A percentile compares a stretch with the other conserved stretches of the same genome.
Evolutionary conservation across 2,113 vertebrate species (phyloP).

Genomic region (Corvus hawaiiensis): DNA sequence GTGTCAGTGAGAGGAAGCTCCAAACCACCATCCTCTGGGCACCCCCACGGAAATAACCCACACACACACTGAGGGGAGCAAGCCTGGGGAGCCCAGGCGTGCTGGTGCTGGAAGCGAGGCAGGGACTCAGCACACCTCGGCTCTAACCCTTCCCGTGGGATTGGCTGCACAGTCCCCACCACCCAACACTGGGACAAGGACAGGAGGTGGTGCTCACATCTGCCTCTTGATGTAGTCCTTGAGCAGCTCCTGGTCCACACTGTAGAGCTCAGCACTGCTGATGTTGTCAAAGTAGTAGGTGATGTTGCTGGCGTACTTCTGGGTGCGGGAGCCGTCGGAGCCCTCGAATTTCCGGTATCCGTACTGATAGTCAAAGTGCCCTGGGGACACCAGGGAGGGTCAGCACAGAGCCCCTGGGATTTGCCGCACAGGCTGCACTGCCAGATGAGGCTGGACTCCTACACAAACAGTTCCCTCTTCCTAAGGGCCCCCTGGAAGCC

Average conservation of each 20-base stretch:
- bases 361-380: conserved; percentile 93
- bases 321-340: conserved; percentile 81
- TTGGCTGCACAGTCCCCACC: neutral
- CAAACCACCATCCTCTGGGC: neutral
- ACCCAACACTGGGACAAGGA: neutral
- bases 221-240: conserved; percentile 99
- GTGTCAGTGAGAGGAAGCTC: neutral
- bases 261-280: conserved; percentile 92
- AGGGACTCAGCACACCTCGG: rapidly evolving
- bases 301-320: conserved; percentile 88
- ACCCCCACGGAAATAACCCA: neutral
- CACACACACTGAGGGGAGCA: neutral
- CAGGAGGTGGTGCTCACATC: conserved; percentile 80
- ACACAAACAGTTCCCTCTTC: neutral
- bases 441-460: neutral
- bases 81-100: neutral
- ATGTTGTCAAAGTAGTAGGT: conserved; percentile 98
- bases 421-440: neutral
- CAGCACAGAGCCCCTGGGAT: neutral
- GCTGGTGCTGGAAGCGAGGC: neutral
- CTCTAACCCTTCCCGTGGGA: neutral
- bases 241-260: conserved; percentile 91
- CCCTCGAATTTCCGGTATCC: conserved; percentile 87
- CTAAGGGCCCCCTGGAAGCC: neutral
- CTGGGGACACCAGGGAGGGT: conserved; percentile 29